phyloP scores from a whole-genome alignment of 2,888 invertebrate genomes.

The Athalia rosae region DNA sequence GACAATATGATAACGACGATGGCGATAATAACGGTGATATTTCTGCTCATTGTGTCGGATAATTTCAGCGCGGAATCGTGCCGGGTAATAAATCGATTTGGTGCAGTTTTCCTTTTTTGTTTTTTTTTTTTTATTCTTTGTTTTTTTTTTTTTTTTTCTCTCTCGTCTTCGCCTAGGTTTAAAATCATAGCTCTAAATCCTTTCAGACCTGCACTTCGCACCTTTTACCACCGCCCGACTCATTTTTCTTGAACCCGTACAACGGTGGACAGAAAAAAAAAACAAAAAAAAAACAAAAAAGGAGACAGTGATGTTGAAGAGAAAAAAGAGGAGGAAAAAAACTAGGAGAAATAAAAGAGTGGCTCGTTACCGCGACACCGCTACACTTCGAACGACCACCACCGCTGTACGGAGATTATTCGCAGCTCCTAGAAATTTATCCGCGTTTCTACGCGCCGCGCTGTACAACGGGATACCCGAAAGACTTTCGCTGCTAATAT shows the following conservation, averaged over 20 bases:
- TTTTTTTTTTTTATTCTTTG: not conserved
- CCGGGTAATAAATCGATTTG: too few species aligned
- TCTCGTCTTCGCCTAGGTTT: not conserved
- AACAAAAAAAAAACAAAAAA: not conserved
- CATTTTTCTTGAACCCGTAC: not conserved
- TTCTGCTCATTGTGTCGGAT: too few species aligned
- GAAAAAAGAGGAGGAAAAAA: too few species aligned
- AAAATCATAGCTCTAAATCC: too few species aligned
- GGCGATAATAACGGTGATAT: too few species aligned
- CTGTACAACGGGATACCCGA: not conserved
- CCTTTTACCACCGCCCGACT: not conserved
- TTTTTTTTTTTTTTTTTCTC: not conserved
- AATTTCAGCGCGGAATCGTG: too few species aligned
- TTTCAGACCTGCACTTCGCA: not conserved
- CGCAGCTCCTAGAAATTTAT: not conserved
- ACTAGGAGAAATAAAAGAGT: too few species aligned
- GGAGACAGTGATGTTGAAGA: too few species aligned
- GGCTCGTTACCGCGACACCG: too few species aligned
- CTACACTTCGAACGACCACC: not conserved
- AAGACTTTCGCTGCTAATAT: constrained; percentile 34
- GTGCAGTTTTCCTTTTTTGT: too few species aligned
- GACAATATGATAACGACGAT: too few species aligned
- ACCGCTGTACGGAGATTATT: not conserved
- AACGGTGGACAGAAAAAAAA: not conserved
- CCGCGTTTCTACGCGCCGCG: not conserved